Evolutionary conservation across 2,888 invertebrate species (phyloP), one percentile per base, ranked within the genome.

Genomic region (Bombylius major): DNA sequence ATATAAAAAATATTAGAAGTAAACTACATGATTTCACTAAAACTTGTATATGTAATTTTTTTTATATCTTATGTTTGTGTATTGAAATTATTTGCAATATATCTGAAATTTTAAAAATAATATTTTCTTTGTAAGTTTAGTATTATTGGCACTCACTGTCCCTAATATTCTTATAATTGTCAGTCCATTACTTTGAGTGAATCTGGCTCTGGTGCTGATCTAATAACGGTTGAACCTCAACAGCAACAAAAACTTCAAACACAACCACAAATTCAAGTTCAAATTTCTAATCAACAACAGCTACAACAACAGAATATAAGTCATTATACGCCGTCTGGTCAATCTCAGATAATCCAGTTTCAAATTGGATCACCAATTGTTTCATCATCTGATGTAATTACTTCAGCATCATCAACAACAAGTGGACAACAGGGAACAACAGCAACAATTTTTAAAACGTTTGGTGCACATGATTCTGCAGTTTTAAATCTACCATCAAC

Each of bases 281-380:
- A 42, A 11, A 42, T 42, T 11, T 11, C 36, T 1, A 6, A 36
- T 8, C 62, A 61, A 13, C 62, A 62, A 51, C 56, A 59, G 11
- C 61, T 62, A 39, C 60, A 61, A 13, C 60, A 62, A 1, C 63
- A 64, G 13, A 44, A 44, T 12, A 64, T 64, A 53, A 65, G 65
- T 50, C 60, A 64, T 34, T 64, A 66, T 47, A 75, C 7, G n/a
- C 58, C 59, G 12, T 58, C 60, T 2, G 63, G 62, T 32, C 60
- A 63, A 42, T 64, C 66, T 47, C 75, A 72, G 64, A 70, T 71
- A 50, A 71, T 71, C 69, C 69, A 74, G 63, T 59, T 73, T 32
- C 69, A 71, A 59, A 62, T 70, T 58, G 56, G 57, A 34, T 56
- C 60, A 23, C 67, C 68, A 5, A 64, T 67, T 14, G 69, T 69